Conservation (phyloP, 2,797 vertebrate species). For the Mus caroli region DNA sequence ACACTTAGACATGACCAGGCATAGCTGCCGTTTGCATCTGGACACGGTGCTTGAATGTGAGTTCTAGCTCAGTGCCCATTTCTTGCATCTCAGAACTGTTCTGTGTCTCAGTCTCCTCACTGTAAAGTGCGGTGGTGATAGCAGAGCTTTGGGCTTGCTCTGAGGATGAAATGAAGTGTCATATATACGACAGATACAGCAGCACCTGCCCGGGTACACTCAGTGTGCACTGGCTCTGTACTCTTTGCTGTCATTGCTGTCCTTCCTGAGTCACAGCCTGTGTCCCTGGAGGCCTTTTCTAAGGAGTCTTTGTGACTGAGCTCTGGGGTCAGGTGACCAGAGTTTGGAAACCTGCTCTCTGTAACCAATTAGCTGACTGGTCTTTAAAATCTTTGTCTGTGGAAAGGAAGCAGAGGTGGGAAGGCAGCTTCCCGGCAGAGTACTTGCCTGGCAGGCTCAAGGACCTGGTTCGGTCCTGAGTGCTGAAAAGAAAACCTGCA, state of each 20-base stretch:
- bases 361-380: background rate
- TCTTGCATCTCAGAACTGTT: background rate
- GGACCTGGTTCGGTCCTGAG: background rate
- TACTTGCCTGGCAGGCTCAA: background rate
- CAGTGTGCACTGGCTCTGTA: background rate
- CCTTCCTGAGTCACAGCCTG: background rate
- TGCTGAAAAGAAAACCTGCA: background rate
- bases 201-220: background rate
- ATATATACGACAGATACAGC: accelerated
- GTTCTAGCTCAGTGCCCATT: background rate
- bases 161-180: background rate
- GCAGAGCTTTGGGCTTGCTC: background rate
- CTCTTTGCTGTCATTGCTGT: background rate
- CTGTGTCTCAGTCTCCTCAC: slow-evolving; percentile 13
- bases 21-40: background rate
- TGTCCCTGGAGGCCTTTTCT: slow-evolving; percentile 32
- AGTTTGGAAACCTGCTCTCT: background rate
- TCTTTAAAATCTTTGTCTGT: slow-evolving; percentile 28
- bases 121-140: background rate
- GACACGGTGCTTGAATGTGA: background rate
- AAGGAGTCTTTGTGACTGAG: background rate
- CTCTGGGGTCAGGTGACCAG: background rate
- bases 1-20: background rate
- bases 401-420: background rate
- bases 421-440: background rate